A percentile compares a stretch with the other conserved stretches of the same genome.
Conservation (phyloP, 2,797 vertebrate genomes). For the Antennarius maculatus region DNA sequence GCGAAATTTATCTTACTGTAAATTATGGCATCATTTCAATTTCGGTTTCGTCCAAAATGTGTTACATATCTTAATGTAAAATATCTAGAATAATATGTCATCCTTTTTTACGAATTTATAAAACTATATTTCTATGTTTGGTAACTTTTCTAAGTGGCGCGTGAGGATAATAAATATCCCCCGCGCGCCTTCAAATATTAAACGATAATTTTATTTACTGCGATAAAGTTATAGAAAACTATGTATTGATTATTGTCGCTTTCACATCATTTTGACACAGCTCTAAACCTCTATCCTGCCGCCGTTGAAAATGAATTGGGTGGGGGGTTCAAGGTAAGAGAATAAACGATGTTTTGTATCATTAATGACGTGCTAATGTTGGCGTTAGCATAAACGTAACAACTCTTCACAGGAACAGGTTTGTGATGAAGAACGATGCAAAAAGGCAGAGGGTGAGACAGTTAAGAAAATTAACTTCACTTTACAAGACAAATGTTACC, state of each 20-base stretch:
- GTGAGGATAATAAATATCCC: not conserved
- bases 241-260: not conserved
- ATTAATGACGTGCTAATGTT: not conserved
- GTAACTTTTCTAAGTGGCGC: not conserved
- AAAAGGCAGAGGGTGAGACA: slow-evolving; percentile 79
- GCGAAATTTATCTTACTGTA: slow-evolving; percentile 7
- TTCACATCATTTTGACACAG: not conserved
- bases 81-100: not conserved
- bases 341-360: accelerated
- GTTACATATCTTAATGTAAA: no score
- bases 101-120: not conserved
- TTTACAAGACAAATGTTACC: not conserved
- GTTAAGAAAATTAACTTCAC: accelerated
- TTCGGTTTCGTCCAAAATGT: not conserved
- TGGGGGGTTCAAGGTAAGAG: slow-evolving; percentile 81
- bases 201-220: not conserved
- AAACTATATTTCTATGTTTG: not conserved
- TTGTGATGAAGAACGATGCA: slow-evolving; percentile 70
- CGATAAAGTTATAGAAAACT: not conserved
- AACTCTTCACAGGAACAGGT: slow-evolving; percentile 68
- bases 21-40: not conserved
- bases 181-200: not conserved
- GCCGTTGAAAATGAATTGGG: slow-evolving; percentile 80
- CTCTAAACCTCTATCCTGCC: accelerated
- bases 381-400: slow-evolving; percentile 1